A percentile compares a stretch with the other conserved stretches of the same genome.
phyloP scores from a whole-genome alignment of 2,113 vertebrate genomes.

The Xyrauchen texanus region DNA sequence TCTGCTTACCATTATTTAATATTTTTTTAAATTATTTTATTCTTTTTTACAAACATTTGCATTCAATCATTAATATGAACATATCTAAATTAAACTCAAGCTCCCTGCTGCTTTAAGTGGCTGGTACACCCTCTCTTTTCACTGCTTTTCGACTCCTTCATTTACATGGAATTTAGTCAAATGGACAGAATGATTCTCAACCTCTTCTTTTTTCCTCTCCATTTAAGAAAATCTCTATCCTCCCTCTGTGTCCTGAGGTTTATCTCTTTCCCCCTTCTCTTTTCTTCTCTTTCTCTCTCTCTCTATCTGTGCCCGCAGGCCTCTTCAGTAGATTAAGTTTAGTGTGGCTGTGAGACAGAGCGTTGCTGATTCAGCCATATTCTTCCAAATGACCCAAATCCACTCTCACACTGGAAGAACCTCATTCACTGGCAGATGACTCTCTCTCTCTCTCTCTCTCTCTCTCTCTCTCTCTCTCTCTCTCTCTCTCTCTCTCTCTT shows the following conservation, averaged over 20 bases:
- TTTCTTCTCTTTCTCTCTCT: conserved; percentile 46
- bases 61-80: conserved; percentile 54
- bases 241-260: conserved; percentile 1
- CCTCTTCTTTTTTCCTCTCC: conserved; percentile 31
- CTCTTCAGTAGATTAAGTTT: conserved; percentile 75
- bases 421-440: conserved; percentile 64
- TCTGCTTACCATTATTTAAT: background rate
- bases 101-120: conserved; percentile 25
- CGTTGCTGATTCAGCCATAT: conserved; percentile 76
- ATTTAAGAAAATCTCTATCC: conserved; percentile 18
- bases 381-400: conserved; percentile 79
- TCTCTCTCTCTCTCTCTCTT: conserved; percentile 45
- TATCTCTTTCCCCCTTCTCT: conserved; percentile 15
- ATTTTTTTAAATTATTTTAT: no score
- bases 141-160: background rate
- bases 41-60: conserved; percentile 39
- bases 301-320: conserved; percentile 66
- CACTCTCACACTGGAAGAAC: conserved; percentile 64
- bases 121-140: background rate
- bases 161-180: conserved; percentile 21
- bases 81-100: conserved; percentile 52
- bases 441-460: conserved; percentile 43
- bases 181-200: conserved; percentile 30
- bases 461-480: conserved; percentile 46
- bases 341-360: conserved; percentile 60